These are phyloP conservation scores for Typhlomys cinereus DNA, from an alignment of 2,113 vertebrate genomes.

Conservation along the genomic window DNA sequence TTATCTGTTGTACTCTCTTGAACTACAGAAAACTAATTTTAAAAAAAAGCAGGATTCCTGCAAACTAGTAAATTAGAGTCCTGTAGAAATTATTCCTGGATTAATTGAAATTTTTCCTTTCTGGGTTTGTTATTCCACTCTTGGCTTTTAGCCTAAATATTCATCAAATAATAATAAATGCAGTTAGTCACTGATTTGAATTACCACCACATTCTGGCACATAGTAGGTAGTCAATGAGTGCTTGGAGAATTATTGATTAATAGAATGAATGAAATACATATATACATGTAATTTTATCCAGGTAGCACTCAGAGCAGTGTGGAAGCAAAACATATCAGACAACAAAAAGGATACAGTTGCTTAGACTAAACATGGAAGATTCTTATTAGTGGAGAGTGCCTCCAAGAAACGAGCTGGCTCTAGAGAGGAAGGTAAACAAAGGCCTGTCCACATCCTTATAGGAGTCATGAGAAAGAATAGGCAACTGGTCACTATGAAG, in stretches of 20 bases:
- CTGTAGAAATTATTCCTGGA: background rate
- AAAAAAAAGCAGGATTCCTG: background rate
- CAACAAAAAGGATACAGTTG: background rate
- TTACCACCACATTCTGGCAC: background rate
- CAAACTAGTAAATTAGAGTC: background rate
- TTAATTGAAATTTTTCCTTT: background rate
- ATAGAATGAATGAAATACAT: background rate
- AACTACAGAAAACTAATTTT: background rate
- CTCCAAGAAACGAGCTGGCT: background rate
- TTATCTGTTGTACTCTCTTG: background rate
- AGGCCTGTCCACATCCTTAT: background rate
- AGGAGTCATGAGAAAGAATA: background rate
- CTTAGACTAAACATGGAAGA: too few species aligned
- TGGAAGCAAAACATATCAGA: background rate
- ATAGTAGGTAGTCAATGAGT: background rate
- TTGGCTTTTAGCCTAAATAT: background rate
- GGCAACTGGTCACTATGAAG: background rate
- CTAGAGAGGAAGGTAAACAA: background rate
- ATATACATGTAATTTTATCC: background rate
- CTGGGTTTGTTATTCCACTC: background rate
- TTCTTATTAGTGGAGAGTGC: background rate
- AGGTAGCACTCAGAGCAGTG: background rate
- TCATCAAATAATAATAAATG: background rate
- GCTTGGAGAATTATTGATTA: background rate
- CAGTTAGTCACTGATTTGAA: background rate